A percentile compares a stretch with the other conserved stretches of the same genome.
phyloP scores from a whole-genome alignment of 2,797 vertebrate genomes.

The Pristis pectinata region DNA sequence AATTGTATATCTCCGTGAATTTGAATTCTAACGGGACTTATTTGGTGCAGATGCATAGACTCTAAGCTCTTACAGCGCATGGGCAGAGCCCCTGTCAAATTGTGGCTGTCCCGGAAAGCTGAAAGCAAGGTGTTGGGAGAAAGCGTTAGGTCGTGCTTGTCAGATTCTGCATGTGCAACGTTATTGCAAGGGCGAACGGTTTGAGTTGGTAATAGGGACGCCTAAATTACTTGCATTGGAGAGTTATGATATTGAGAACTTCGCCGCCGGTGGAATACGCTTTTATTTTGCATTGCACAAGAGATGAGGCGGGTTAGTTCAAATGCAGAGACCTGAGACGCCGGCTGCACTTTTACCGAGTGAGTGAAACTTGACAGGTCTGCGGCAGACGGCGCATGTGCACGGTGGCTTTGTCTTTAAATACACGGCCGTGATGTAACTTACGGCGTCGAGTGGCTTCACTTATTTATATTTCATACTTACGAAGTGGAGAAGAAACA shows the following conservation, averaged over 20 bases:
- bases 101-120: background rate
- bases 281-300: background rate
- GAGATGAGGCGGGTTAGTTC: no score
- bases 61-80: background rate
- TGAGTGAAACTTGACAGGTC: conserved; percentile 24
- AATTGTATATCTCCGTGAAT: background rate
- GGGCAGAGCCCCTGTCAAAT: background rate
- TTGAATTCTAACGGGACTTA: background rate
- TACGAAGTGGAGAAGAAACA: background rate
- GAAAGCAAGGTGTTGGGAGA: background rate
- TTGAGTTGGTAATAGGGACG: background rate
- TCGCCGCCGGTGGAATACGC: background rate
- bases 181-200: background rate
- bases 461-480: no score
- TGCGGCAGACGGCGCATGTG: background rate
- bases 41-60: background rate
- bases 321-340: background rate
- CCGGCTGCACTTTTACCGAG: background rate
- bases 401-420: background rate
- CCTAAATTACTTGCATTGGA: background rate
- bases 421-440: background rate
- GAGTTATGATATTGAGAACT: background rate
- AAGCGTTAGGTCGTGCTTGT: background rate
- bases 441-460: no score
- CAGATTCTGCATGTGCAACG: background rate